Base-by-base conservation (phyloP, 2,888 invertebrate genomes). In the Spisula subtruncata region DNA sequence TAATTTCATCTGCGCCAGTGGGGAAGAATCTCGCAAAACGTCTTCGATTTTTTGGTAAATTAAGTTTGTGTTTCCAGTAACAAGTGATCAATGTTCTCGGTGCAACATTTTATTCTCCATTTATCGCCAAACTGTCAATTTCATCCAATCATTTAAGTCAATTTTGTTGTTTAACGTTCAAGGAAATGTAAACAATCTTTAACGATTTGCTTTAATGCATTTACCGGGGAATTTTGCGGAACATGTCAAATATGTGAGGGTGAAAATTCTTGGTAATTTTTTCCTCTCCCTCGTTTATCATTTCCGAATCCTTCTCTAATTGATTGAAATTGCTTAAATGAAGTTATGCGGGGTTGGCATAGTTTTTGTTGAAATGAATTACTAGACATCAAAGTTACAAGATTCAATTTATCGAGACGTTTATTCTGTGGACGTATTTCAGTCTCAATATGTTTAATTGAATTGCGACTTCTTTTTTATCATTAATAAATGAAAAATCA, bases 1-100 rank as follows among this genome's bases (percentile, higher is more conserved):
- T 87, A 82, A 87, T 87, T 87, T 71, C 60, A 48, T 41, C 66
- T 48, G 20, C 71, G 71, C 87, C 66, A 16, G 32, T 32, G 82
- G 75, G 66, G 54, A 35, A 46, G 29, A 75, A 12, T 75, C 18
- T 32, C 14, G 75, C 16, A 75, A 32, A 35, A 18, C 75, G 32
- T 32, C 32, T 75, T 75, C 75, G 75, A 75, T 75, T 75, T 75
- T 75, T 35, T 35, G 29, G 35, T 75, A 18, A 35, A 75, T 75
- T 75, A 75, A 75, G 75, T 35, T 75, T 75, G 75, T 14, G 16
- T 35, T 75, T 18, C 35, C 32, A 6, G 75, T 75, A 35, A 75
- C 18, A 35, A 75, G 32, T 32, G 32, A 75, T 25, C 8, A 35
- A 18, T 32, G 32, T 75, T 75, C 75, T 75, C 35, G n/a, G n/a